Base-by-base conservation (phyloP, 2,113 vertebrate species). In the Eonycteris spelaea region DNA sequence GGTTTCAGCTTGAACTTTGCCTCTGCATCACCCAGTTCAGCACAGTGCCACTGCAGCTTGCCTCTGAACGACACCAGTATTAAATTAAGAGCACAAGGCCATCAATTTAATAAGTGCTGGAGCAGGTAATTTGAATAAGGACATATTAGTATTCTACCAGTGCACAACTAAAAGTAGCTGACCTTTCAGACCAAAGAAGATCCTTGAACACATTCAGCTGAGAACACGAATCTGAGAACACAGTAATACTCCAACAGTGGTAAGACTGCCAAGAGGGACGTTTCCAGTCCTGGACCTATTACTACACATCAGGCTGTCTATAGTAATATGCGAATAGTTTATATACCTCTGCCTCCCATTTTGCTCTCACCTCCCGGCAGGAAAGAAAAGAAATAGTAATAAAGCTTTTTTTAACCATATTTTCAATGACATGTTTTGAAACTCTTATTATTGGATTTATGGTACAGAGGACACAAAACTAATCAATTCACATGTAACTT, bases 51-150 rank as follows among this genome's bases (percentile, higher is more conserved):
- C 99, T 98, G 98, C 98, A 98, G 98, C 98, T 98, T 97, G 98
- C 98, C 99, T 99, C 98, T 98, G 98, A 99, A 99, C 93, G 98
- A 98, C 95, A 98, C 98, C 99, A 98, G 99, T 99, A 99, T 99
- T 99, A 99, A 99, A 99, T 99, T 99, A 99, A 99, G 99, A 99
- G 99, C 99, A 98, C 98, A 98, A 98, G 99, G 99, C 99, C 99
- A 99, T 99, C 99, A 99, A 99, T 99, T 99, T 99, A 99, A 99
- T 99, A 99, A 99, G 99, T 98, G 98, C 98, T 99, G 99, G 98
- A 99, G 99, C 98, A 99, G 99, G 99, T 99, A 98, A 99, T 99
- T 99, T 99, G 99, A 99, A 99, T 99, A 99, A 99, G 99, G 99
- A 99, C 98, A 98, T 99, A 99, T 99, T 99, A 99, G 99, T 99